phyloP scores from a whole-genome alignment of 2,113 vertebrate species.

The Orycteropus afer region DNA sequence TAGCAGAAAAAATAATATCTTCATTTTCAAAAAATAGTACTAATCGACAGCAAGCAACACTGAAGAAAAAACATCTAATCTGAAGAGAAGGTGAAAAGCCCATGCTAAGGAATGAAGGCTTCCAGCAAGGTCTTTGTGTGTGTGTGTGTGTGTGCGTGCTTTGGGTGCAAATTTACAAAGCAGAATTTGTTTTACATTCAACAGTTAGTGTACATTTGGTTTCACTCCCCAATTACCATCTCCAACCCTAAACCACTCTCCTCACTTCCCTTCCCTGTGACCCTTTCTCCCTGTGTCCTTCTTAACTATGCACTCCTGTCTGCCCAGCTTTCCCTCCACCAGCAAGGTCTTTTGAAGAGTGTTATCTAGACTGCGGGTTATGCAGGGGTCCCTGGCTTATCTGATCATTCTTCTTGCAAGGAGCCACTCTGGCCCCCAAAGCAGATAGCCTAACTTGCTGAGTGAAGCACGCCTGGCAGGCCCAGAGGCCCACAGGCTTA shows the following conservation, averaged over 20 bases:
- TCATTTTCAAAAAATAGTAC: conserved; percentile 16
- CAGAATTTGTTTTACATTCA: too few species aligned
- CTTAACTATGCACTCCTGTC: too few species aligned
- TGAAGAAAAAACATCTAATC: background rate
- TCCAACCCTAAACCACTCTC: too few species aligned
- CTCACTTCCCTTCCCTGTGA: too few species aligned
- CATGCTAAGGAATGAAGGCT: background rate
- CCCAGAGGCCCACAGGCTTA: background rate
- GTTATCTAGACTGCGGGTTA: background rate
- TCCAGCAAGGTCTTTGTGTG: background rate
- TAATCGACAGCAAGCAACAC: background rate
- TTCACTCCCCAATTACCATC: too few species aligned
- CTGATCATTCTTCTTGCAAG: background rate
- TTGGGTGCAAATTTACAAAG: too few species aligned
- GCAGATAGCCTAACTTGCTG: background rate
- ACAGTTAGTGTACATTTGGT: too few species aligned
- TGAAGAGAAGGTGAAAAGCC: background rate
- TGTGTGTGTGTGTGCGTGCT: too few species aligned
- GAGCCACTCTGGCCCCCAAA: background rate
- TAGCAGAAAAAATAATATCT: conserved; percentile 39
- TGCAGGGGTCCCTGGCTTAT: background rate
- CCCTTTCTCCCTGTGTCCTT: too few species aligned
- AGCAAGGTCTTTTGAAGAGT: background rate
- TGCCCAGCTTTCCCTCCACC: too few species aligned
- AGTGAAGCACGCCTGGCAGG: conserved; percentile 8